Base-by-base conservation (phyloP, 2,797 vertebrate genomes). In the Xenentodon cancila region DNA sequence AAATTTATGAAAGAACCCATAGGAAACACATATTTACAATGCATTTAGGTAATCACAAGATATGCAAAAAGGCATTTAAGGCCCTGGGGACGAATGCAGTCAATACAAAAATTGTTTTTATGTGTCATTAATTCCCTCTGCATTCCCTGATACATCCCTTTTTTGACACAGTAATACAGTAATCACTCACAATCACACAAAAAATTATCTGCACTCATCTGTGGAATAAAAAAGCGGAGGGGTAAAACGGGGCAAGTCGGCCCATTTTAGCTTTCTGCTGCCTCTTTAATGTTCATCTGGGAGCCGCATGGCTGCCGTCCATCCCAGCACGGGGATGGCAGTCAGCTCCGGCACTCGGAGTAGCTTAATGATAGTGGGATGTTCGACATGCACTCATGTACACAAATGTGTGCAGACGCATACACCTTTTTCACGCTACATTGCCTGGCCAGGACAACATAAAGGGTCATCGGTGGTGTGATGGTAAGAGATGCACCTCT, bases 121-220 rank as follows among this genome's bases (percentile, higher is more conserved):
- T 96, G 95, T 96, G 84, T 97, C 96, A 97, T 97, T 97, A 97
- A 96, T 96, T 97, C 94, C 93, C 91, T 93, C 91, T 94, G 93
- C 88, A 52, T 95, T 94, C 93, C 91, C 90, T 85, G 93, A 92
- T 95, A 94, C 94, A 93, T 95, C 93, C 95, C 93, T 93, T 92
- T 95, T 93, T 95, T 94, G 92, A 92, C 88, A 85, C 88, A 92
- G 95, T 96, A 96, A 96, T 96, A 94, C 95, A 95, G 95, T 96
- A 96, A 97, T 97, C 95, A 96, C 94, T 96, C 94, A 97, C 95
- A 96, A 96, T 96, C 94, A 92, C 94, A 94, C 94, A 91, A 86
- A 92, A 94, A 96, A 96, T 96, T 94, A 96, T 96, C 94, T 94
- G 93, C 94, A 95, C 94, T 96, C 94, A 96, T 94, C 95, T 96